Conservation (phyloP, 2,113 vertebrate genomes). For the Albula glossodonta region DNA sequence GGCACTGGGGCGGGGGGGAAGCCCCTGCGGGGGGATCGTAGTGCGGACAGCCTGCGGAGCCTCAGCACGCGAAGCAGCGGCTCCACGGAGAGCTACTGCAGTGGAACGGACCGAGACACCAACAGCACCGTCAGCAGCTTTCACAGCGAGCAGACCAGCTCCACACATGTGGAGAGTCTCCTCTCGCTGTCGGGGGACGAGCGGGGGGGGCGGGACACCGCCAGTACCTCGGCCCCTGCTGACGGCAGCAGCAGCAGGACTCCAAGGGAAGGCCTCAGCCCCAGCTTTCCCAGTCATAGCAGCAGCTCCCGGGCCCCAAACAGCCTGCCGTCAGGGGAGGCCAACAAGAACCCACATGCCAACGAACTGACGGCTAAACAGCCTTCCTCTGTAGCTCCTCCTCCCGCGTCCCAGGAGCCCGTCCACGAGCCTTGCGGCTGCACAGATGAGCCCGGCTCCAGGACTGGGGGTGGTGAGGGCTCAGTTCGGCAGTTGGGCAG, state of each 20-base stretch:
- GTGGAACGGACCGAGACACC: conserved; percentile 92
- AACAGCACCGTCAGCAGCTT: conserved; percentile 96
- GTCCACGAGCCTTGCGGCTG: conserved; percentile 39
- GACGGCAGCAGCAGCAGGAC: conserved; percentile 68
- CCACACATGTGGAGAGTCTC: conserved; percentile 91
- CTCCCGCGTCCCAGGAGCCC: conserved; percentile 37
- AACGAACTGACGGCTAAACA: conserved; percentile 81
- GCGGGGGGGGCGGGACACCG: conserved; percentile 55
- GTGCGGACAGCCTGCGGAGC: conserved; percentile 89
- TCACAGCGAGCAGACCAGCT: conserved; percentile 93
- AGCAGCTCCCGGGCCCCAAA: conserved; percentile 62
- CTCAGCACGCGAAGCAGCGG: conserved; percentile 93
- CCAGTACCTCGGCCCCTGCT: conserved; percentile 51
- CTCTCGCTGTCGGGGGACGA: conserved; percentile 84
- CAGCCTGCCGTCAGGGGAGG: conserved; percentile 85
- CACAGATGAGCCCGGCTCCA: conserved; percentile 46
- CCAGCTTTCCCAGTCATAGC: conserved; percentile 24
- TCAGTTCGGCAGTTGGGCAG: conserved; percentile 37
- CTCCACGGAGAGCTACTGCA: conserved; percentile 95
- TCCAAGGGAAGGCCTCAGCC: conserved; percentile 61
- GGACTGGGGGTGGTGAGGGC: conserved; percentile 53
- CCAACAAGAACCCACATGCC: conserved; percentile 96
- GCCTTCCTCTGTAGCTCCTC: conserved; percentile 42
- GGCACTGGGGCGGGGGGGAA: conserved; percentile 61
- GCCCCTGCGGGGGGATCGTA: conserved; percentile 82